Evolutionary conservation across 2,113 vertebrate genomes (phyloP), one percentile per base, ranked within the genome.

Genomic region (Scolopax mira): DNA sequence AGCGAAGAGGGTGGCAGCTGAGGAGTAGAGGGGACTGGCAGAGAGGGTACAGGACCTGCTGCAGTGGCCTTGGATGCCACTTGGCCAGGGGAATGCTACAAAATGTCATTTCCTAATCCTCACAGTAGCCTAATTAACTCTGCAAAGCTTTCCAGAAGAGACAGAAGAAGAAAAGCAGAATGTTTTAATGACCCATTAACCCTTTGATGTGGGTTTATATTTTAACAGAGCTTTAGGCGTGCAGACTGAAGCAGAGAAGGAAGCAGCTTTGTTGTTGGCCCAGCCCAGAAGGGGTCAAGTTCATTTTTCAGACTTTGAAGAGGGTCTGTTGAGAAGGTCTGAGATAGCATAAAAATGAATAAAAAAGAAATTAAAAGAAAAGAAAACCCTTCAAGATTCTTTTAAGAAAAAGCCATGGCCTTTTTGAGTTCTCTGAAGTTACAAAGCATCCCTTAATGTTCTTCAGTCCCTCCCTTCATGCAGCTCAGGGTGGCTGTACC

Each of bases 341-440:
- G n/a, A 92, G 44, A 72, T 7, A 89, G 44, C 22, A 69, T 73
- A 22, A 69, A 81, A 86, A 89, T 13, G 13, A 71, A 62, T 24
- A 58, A 61, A 31, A 85, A 33, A 61, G 9, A 88, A 54, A 91
- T 79, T 88, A 78, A 62, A 93, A 91, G 58, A 49, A 41, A 65
- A 52, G 31, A 71, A 79, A 86, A 81, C 11, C 13, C 31, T 65
- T 66, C 79, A 92, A 73, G 25, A 35, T 67, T 75, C 48, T 67
- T 10, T 30, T 69, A 62, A 69, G 37, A 81, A 92, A 91, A 85
- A 91, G 7, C 11, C 54, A 42, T 13, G 41, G 41, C 37, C 66
- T 81, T 97, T 95, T 75, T 31, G 5, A 82, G 57, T 91, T 69
- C 58, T 91, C 64, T 92, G 83, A 89, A 82, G 44, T 37, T 72